Base-by-base conservation (phyloP, 2,113 vertebrate species). In the Seriola dumerili region DNA sequence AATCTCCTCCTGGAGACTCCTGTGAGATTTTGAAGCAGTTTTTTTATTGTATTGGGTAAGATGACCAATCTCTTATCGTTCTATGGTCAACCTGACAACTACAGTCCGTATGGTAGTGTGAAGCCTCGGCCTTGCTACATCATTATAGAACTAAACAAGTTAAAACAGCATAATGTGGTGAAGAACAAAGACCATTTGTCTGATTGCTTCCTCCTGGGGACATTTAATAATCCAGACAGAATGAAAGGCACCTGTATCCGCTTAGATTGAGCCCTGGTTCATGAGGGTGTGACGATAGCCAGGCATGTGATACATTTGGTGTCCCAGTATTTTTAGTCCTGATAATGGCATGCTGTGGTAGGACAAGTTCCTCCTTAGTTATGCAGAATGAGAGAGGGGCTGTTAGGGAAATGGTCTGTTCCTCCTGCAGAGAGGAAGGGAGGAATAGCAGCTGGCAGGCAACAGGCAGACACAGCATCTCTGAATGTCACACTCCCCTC, bases 381-480 rank as follows among this genome's bases (percentile, higher is more conserved):
- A 86, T 88, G 89, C 83, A 81, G 79, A 86, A 76, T 32, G 54
- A 50, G 74, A 81, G 67, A 71, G 80, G 66, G 73, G 66, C 63
- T 50, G 73, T 85, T 58, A 74, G 67, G 79, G 79, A 91, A 90
- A 87, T 76, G 78, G 76, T 66, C 78, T 69, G 72, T 78, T 88
- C 77, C 68, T 87, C 87, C 85, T 66, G 78, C 68, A 71, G 89
- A 81, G 86, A 88, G 46, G 72, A 78, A 81, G 46, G 64, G 81
- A 89, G 82, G 85, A 66, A 90, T 19, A 85, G 86, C 91, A 93
- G 91, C 92, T 91, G 88, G 85, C 55, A 79, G 88, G 70, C 85
- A 90, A 90, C 85, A 88, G 78, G 85, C 86, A 87, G 73, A 64
- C 73, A 76, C 84, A 82, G 83, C 78, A 85, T 83, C 87, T 76